phyloP scores from a whole-genome alignment of 2,888 invertebrate species.

The Gastrophysa polygoni region DNA sequence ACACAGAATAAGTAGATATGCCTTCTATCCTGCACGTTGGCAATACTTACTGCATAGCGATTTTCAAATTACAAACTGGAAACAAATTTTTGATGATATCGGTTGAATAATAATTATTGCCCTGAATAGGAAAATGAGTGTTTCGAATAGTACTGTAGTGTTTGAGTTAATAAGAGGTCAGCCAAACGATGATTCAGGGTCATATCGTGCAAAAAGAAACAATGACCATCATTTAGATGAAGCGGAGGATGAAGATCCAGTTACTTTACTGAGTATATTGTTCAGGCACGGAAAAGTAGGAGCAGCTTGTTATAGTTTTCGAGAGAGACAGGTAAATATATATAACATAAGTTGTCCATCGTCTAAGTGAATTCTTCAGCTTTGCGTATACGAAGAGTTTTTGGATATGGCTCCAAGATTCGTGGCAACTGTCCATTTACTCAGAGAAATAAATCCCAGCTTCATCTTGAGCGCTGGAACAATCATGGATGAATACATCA shows the following conservation, averaged over 20 bases:
- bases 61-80: too few species aligned
- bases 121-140: neutral
- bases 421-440: conserved; percentile 64
- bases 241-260: conserved; percentile 25
- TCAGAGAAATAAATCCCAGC: conserved; percentile 66
- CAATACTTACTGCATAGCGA: too few species aligned
- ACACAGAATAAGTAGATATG: too few species aligned
- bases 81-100: too few species aligned
- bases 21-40: too few species aligned
- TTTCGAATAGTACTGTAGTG: neutral
- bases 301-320: conserved; percentile 73
- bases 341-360: too few species aligned
- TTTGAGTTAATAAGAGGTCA: neutral
- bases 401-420: conserved; percentile 69
- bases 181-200: neutral
- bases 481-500: conserved; percentile 61
- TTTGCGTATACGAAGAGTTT: conserved; percentile 72
- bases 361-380: conserved; percentile 57
- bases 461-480: conserved; percentile 64
- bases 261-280: conserved; percentile 67
- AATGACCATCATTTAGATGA: neutral
- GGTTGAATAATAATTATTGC: too few species aligned
- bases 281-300: conserved; percentile 72
- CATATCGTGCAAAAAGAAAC: neutral
- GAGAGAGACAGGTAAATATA: conserved; percentile 65